Conservation (phyloP, 1,140 invertebrate genomes). For the Nasonia longicornis region DNA sequence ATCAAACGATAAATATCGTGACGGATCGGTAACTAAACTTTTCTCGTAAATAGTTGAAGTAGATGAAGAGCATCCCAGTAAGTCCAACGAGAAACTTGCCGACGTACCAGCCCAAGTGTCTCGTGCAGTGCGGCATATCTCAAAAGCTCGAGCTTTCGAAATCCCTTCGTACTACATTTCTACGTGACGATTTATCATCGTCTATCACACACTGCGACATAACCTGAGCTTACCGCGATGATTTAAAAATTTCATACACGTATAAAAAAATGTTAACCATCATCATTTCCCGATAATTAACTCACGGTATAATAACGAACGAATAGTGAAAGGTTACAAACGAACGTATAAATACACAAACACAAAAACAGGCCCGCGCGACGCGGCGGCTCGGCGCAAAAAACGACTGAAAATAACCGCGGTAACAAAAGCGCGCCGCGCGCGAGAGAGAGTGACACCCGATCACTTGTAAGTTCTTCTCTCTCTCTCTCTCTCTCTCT, state of each 20-base stretch:
- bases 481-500: no score
- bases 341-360: neutral
- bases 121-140: conserved; percentile 57
- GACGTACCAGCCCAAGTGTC: conserved; percentile 56
- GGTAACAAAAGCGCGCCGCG: neutral
- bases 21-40: conserved; percentile 45
- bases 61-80: conserved; percentile 56
- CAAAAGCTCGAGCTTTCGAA: neutral
- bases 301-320: neutral
- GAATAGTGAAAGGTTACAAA: neutral
- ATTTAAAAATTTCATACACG: no score
- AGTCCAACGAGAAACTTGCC: conserved; percentile 58
- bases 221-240: neutral
- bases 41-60: conserved; percentile 54
- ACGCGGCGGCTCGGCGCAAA: neutral
- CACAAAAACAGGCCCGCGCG: neutral
- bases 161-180: no score
- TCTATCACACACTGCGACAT: neutral
- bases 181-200: no score
- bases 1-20: neutral
- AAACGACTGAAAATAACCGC: neutral
- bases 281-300: no score
- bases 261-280: no score
- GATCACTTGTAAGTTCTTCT: neutral
- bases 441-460: neutral